Conservation (phyloP, 1,140 invertebrate genomes). For the Drosophila fuyamai region DNA sequence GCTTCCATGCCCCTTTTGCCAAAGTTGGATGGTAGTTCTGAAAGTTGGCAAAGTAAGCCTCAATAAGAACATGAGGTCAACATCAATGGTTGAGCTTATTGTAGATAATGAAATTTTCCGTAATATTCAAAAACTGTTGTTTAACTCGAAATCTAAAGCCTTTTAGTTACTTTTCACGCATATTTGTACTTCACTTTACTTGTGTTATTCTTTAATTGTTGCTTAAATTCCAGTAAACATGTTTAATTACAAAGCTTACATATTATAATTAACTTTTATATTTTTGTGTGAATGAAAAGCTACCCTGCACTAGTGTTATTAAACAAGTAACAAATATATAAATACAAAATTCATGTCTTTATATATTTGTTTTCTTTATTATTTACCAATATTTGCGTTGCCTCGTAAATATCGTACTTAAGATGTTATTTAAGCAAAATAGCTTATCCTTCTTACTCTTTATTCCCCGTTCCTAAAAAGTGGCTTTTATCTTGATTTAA, state of each 20-base stretch:
- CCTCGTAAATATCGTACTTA: slow-evolving; percentile 68
- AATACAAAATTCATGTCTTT: slow-evolving; percentile 1
- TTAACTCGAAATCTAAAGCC: slow-evolving; percentile 11
- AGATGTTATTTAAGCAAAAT: slow-evolving; percentile 41
- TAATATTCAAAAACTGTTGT: not conserved
- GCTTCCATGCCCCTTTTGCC: slow-evolving; percentile 62
- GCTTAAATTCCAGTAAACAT: slow-evolving; percentile 2
- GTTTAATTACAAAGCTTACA: not conserved
- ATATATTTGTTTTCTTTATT: slow-evolving; percentile 17
- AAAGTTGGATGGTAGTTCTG: slow-evolving; percentile 31
- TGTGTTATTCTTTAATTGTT: slow-evolving; percentile 3
- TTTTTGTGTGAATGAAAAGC: not conserved
- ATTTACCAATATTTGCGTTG: slow-evolving; percentile 32
- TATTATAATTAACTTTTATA: not conserved
- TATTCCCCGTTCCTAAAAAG: slow-evolving; percentile 13
- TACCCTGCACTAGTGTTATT: not conserved
- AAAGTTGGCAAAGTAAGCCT: slow-evolving; percentile 45
- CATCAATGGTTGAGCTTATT: not conserved
- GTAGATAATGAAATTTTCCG: slow-evolving; percentile 15
- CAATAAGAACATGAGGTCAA: slow-evolving; percentile 27
- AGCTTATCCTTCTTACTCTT: slow-evolving; percentile 7
- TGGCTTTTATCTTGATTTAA: not conserved
- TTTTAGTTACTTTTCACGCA: slow-evolving; percentile 25
- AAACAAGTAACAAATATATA: no score
- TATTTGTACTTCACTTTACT: slow-evolving; percentile 10